Conservation (phyloP, 2,113 vertebrate species). For the Procavia capensis region DNA sequence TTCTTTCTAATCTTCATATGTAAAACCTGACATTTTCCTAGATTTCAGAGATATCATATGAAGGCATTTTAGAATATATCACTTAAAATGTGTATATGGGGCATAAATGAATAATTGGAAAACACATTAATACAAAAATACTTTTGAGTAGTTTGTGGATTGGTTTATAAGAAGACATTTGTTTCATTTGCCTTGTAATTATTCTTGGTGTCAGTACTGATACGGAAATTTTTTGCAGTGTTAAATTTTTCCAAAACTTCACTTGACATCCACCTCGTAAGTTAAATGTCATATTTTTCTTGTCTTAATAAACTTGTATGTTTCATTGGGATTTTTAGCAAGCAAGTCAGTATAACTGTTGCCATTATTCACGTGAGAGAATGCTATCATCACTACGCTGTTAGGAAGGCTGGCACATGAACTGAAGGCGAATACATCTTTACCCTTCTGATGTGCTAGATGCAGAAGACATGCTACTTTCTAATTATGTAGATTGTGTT, state of each 20-base stretch:
- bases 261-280: constrained; percentile 69
- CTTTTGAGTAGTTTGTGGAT: constrained; percentile 5
- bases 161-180: constrained; percentile 51
- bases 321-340: constrained; percentile 72
- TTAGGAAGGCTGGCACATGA: constrained; percentile 63
- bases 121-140: constrained; percentile 40
- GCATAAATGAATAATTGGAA: constrained; percentile 1
- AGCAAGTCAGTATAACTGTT: constrained; percentile 70
- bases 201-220: constrained; percentile 60
- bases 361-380: constrained; percentile 77
- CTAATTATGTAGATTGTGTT: constrained; percentile 82
- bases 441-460: constrained; percentile 66
- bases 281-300: constrained; percentile 76
- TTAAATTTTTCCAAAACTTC: constrained; percentile 61
- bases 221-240: constrained; percentile 63
- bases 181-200: constrained; percentile 33
- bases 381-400: constrained; percentile 83
- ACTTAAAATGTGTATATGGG: constrained; percentile 9
- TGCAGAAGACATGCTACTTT: constrained; percentile 79
- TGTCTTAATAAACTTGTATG: background rate
- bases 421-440: constrained; percentile 73
- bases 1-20: background rate
- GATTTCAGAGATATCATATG: background rate
- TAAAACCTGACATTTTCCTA: constrained; percentile 33
- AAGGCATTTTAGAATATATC: constrained; percentile 41